phyloP scores from a whole-genome alignment of 2,113 vertebrate genomes.

The Benitochromis conjunctus region DNA sequence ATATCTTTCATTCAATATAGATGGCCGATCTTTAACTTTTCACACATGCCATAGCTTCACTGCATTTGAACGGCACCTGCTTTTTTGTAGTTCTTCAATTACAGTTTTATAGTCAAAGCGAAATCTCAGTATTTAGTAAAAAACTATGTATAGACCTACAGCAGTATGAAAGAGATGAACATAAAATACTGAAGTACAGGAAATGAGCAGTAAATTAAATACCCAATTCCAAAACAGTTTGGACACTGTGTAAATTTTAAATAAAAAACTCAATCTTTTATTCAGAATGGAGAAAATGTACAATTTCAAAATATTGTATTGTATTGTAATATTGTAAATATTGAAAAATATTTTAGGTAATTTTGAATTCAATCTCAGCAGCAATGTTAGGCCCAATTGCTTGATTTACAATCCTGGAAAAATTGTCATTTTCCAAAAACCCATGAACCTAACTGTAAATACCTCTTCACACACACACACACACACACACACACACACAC shows the following conservation, averaged over 20 bases:
- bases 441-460: background rate
- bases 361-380: background rate
- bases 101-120: background rate
- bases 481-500: too few relatives aligned
- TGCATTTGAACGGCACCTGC: background rate
- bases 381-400: background rate
- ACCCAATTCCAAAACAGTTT: background rate
- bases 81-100: background rate
- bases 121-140: background rate
- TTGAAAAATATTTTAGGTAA: background rate
- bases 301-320: too few relatives aligned
- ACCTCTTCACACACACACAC: background rate
- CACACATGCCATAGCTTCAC: background rate
- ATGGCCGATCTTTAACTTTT: background rate
- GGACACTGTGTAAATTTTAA: background rate
- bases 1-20: background rate
- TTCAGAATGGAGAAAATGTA: background rate
- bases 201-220: background rate
- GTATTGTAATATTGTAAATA: too few relatives aligned
- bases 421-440: background rate
- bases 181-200: background rate
- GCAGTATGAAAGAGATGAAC: background rate
- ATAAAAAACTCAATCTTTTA: background rate
- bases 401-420: background rate
- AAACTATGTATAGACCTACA: background rate